Percentiles rank a stretch among this genome's conserved stretches.
Conservation (phyloP, 1,140 invertebrate genomes). For the Rhagoletis pomonella region DNA sequence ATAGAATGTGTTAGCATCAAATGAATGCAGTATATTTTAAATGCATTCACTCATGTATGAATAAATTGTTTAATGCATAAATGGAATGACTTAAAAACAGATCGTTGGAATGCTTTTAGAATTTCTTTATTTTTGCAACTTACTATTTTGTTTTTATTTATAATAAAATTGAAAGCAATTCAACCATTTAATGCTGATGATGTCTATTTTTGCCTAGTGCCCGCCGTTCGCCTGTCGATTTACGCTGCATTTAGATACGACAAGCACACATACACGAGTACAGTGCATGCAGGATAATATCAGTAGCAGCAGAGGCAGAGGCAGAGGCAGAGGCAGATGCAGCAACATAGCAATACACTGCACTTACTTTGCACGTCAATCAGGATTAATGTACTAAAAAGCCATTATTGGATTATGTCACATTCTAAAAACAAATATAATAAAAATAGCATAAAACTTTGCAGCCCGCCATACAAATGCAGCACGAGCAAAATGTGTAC, state of each 20-base stretch:
- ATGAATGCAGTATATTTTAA: constrained; percentile 22
- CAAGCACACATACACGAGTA: not conserved
- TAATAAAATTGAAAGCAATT: constrained; percentile 50
- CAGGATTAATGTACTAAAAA: constrained; percentile 55
- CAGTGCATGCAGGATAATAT: not conserved
- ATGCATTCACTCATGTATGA: constrained; percentile 40
- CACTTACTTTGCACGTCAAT: constrained; percentile 51
- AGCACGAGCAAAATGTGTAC: not conserved
- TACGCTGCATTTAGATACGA: not conserved
- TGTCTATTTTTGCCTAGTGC: constrained; percentile 4
- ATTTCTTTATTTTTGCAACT: constrained; percentile 22
- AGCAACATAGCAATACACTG: constrained; percentile 9
- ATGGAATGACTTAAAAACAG: constrained; percentile 3
- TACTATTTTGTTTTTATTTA: constrained; percentile 32
- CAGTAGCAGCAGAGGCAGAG: no score
- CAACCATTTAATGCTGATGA: constrained; percentile 35
- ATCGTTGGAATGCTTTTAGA: constrained; percentile 18
- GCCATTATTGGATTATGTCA: constrained; percentile 59
- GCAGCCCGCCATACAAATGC: constrained; percentile 30
- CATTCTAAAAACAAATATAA: constrained; percentile 45
- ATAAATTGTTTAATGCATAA: constrained; percentile 49
- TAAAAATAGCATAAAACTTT: constrained; percentile 48
- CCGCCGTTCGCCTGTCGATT: constrained; percentile 5
- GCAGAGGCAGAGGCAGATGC: no score
- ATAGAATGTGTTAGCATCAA: no score